A percentile compares a stretch with the other conserved stretches of the same genome.
Conservation (phyloP, 2,797 vertebrate genomes). For the Lophius americanus region DNA sequence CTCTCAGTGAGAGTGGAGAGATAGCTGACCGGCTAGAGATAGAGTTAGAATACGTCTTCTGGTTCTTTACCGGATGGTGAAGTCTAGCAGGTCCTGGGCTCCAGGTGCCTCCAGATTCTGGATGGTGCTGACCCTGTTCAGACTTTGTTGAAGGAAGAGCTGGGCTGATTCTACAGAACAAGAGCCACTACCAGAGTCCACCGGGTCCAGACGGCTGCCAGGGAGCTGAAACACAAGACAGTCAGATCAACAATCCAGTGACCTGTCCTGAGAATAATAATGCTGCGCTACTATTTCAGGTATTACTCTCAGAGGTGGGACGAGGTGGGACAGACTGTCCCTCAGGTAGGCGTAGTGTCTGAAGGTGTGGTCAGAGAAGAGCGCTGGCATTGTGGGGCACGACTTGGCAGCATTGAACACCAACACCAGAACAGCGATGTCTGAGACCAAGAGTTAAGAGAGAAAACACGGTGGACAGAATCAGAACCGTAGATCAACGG, state of each 20-base stretch:
- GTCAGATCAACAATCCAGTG: not conserved
- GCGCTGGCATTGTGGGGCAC: constrained; percentile 94
- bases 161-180: constrained; percentile 90
- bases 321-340: constrained; percentile 97
- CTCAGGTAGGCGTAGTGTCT: constrained; percentile 95
- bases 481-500: too few relatives aligned
- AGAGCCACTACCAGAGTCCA: constrained; percentile 48
- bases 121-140: constrained; percentile 88
- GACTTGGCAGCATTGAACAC: constrained; percentile 96
- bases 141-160: constrained; percentile 93
- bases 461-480: not conserved
- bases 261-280: too few relatives aligned
- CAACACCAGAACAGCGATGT: constrained; percentile 95
- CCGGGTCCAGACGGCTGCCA: constrained; percentile 78
- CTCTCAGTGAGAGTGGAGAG: too few relatives aligned
- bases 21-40: too few relatives aligned
- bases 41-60: too few relatives aligned
- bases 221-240: constrained; percentile 81
- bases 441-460: constrained; percentile 71
- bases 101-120: constrained; percentile 92
- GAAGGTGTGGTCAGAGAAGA: constrained; percentile 98
- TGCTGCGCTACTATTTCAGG: not conserved
- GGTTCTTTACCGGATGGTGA: constrained; percentile 89
- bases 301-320: constrained; percentile 91
- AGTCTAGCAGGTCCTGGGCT: constrained; percentile 91